These are phyloP conservation scores for Tachina grossa DNA, from an alignment of 2,888 invertebrate genomes.

Conservation along the genomic window DNA sequence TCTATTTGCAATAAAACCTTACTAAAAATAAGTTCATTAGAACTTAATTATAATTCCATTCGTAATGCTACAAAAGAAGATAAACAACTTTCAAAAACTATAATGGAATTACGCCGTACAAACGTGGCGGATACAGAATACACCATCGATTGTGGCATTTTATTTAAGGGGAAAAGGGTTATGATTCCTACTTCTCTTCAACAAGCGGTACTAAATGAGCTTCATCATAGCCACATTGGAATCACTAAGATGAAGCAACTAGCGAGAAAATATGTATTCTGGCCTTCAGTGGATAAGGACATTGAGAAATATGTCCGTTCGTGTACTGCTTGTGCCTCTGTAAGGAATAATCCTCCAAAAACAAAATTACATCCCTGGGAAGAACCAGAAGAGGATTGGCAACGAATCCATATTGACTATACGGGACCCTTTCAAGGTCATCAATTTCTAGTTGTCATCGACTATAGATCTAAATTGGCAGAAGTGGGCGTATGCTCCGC, in stretches of 20 bases:
- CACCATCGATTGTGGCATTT: constrained; percentile 58
- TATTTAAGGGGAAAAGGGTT: constrained; percentile 70
- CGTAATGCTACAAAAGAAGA: constrained; percentile 53
- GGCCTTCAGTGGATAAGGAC: too few species aligned
- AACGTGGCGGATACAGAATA: constrained; percentile 34
- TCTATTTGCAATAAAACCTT: too few species aligned
- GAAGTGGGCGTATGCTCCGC: too few species aligned
- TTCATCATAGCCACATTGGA: background rate
- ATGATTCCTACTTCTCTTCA: constrained; percentile 66
- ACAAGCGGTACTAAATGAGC: too few species aligned
- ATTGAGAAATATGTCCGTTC: background rate
- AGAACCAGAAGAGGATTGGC: constrained; percentile 2
- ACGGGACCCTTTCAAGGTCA: background rate
- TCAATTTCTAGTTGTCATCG: constrained; percentile 5
- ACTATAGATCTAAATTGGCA: too few species aligned
- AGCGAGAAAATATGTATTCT: constrained; percentile 33
- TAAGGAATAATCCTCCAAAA: background rate
- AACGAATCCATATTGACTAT: constrained; percentile 11
- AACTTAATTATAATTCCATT: too few species aligned
- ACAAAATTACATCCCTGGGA: background rate
- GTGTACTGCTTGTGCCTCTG: background rate
- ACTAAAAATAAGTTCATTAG: background rate
- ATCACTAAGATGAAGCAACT: too few species aligned
- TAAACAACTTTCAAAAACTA: constrained; percentile 31
- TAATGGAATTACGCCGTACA: constrained; percentile 17